These are phyloP conservation scores for Cinclus cinclus DNA, from an alignment of 2,113 vertebrate species.

Conservation along the genomic window DNA sequence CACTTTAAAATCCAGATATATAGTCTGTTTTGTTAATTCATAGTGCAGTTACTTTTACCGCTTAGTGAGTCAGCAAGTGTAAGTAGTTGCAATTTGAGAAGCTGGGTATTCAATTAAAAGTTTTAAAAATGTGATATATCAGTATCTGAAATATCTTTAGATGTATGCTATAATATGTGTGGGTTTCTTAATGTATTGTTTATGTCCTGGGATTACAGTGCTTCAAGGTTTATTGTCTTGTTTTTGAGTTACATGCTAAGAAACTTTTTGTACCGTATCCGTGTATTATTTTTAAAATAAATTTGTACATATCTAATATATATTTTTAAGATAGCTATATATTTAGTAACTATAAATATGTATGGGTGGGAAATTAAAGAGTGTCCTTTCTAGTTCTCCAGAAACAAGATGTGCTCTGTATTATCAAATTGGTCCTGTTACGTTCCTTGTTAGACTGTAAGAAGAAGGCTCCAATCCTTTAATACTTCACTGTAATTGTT, in stretches of 20 bases:
- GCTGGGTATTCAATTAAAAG: neutral
- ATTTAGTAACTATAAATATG: neutral
- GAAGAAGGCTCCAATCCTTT: neutral
- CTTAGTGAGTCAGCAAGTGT: neutral
- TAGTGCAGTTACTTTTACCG: neutral
- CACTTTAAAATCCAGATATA: neutral
- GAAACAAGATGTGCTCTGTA: neutral
- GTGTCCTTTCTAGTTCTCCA: neutral
- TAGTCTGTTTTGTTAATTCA: neutral
- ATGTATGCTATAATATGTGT: neutral
- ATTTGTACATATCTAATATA: neutral
- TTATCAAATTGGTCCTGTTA: neutral
- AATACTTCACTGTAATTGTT: neutral
- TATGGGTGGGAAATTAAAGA: neutral
- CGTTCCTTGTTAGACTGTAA: neutral
- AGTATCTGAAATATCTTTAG: neutral
- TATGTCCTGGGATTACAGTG: neutral
- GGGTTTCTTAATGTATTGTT: neutral
- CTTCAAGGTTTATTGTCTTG: neutral
- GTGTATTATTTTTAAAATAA: neutral
- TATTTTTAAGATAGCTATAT: neutral
- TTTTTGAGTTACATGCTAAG: neutral
- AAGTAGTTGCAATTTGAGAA: neutral
- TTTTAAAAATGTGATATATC: neutral
- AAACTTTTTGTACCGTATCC: neutral